Evolutionary conservation across 2,888 invertebrate species (phyloP).

Genomic region (Dicyrtoma fusca): DNA sequence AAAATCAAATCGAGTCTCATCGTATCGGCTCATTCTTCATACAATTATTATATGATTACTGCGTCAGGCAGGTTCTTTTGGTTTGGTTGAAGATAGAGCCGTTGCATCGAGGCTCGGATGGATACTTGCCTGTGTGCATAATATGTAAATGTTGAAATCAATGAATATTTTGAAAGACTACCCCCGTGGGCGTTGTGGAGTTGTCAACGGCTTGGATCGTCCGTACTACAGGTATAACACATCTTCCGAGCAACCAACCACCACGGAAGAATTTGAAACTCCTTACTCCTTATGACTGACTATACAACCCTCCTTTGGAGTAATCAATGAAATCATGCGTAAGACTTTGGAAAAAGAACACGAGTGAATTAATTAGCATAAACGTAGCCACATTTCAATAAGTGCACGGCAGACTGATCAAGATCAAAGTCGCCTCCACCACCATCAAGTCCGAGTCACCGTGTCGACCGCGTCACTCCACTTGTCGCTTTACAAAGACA

Average conservation of each 20-base stretch:
- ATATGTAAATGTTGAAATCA: constrained; percentile 8
- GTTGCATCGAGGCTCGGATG: no score
- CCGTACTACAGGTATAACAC: not conserved
- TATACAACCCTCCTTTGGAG: constrained; percentile 4
- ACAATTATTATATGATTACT: no score
- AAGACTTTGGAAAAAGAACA: constrained; percentile 34
- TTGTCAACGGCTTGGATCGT: not conserved
- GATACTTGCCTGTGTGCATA: not conserved
- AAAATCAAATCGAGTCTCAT: no score
- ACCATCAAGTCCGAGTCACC: constrained; percentile 17
- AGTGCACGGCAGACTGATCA: constrained; percentile 39
- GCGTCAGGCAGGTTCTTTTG: no score
- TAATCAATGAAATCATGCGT: constrained; percentile 36
- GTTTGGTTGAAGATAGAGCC: no score
- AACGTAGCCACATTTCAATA: constrained; percentile 38
- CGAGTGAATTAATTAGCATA: constrained; percentile 43
- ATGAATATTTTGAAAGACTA: constrained; percentile 12
- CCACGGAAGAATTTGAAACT: no score
- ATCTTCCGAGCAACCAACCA: not conserved
- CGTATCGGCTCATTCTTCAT: no score
- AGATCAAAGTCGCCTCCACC: constrained; percentile 40
- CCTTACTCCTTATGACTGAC: not conserved
- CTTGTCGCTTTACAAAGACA: not conserved
- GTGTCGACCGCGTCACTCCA: constrained; percentile 18
- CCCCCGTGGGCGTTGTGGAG: constrained; percentile 17